Evolutionary conservation across 2,888 invertebrate genomes (phyloP), one percentile per base, ranked within the genome.

Genomic region (Pollenia griseotomentosa): DNA sequence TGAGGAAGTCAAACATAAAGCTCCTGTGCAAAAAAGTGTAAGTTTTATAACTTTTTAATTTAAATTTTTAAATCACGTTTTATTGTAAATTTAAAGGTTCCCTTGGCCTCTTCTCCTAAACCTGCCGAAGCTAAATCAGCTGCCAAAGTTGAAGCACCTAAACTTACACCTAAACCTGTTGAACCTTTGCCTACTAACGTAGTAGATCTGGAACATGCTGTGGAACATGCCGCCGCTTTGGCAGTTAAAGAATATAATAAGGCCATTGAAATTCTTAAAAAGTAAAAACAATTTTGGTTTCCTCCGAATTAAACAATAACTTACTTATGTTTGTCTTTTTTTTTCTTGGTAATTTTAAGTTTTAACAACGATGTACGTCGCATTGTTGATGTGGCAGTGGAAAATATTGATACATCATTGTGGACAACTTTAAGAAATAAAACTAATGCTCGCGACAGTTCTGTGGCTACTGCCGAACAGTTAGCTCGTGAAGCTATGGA

Each of bases 221-320:
- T 95, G 42, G 94, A 95, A 77, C 90, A 94, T 83, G 93, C 95
- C 9, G 95, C 95, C 6, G 94, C 95, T 74, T 94, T 95, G 23
- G 96, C 97, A 1, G 94, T 97, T 8, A 94, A 95, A 90, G 95
- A 95, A 83, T 97, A 95, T 90, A 95, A 95, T 85, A 93, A 94
- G 87, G 97, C 97, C 0, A 94, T 95, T 0, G 93, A 94, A 75
- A 94, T 95, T 57, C 94, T 96, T 57, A 94, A 94, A 84, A 94
- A 88, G 93, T 93, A 85, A 79, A 88, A 44, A 55, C 6, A 8
- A 11, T 23, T 2, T 33, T 33, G 23, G 14, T 23, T 16, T 16
- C 11, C 61, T 12, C 14, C 0, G n/a, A 55, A 44, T 57, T 78
- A n/a, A 12, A 46, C 6, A 66, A 57, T 12, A 57, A 48, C 42